Evolutionary conservation across 2,888 invertebrate genomes (phyloP).

Genomic region (Caenorhabditis auriculariae): DNA sequence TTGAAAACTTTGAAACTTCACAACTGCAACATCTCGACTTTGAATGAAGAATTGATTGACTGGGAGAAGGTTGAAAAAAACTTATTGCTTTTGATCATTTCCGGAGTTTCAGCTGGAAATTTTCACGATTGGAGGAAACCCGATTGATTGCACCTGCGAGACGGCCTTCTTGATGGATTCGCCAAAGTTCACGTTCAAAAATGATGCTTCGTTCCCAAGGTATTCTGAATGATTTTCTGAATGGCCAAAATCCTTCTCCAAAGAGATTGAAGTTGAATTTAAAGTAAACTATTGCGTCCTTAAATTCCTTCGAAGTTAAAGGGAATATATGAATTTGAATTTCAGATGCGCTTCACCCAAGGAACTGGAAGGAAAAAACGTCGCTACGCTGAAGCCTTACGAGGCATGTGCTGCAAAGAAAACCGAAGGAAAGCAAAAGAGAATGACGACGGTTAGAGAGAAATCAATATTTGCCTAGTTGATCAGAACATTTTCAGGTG

Average conservation of each 20-base stretch:
- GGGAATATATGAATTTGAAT: background rate
- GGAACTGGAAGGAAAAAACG: conserved; percentile 2
- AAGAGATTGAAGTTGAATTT: conserved; percentile 3
- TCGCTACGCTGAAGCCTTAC: conserved; percentile 8
- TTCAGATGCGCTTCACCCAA: conserved; percentile 21
- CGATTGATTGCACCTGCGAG: conserved; percentile 35
- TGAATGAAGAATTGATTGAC: conserved; percentile 24
- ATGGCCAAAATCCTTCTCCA: conserved; percentile 2
- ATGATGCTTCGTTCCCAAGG: conserved; percentile 5
- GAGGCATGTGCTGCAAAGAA: conserved; percentile 9
- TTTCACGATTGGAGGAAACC: conserved; percentile 24
- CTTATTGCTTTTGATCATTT: background rate
- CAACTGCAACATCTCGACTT: conserved; percentile 16
- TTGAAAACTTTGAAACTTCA: no score
- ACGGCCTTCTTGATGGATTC: conserved; percentile 22
- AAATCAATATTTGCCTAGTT: no score
- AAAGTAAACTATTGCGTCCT: background rate
- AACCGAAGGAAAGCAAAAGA: no score
- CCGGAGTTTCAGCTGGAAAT: conserved; percentile 6
- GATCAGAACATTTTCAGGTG: no score
- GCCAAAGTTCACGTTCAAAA: conserved; percentile 16
- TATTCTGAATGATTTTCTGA: no score
- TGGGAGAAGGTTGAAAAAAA: conserved; percentile 12
- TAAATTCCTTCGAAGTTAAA: background rate
- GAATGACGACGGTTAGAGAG: no score